phyloP scores from a whole-genome alignment of 1,140 invertebrate genomes.

The Sweltsa coloradensis region DNA sequence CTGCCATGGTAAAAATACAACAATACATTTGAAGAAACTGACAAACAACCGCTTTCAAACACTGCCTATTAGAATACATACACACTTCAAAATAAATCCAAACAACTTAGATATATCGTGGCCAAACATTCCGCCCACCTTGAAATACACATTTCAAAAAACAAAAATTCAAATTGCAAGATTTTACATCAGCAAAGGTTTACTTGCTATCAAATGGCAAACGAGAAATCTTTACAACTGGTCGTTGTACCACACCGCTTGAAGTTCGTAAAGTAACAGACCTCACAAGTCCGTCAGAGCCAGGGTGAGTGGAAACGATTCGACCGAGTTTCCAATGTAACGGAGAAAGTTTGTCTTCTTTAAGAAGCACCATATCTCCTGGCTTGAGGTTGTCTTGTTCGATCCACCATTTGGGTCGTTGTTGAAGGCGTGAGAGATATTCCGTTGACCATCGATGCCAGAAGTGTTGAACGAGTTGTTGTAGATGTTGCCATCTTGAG shows the following conservation, averaged over 20 bases:
- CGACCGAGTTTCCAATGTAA: constrained; percentile 23
- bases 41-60: too few relatives aligned
- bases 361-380: constrained; percentile 14
- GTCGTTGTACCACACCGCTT: constrained; percentile 19
- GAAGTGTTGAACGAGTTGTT: constrained; percentile 18
- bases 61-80: too few relatives aligned
- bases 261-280: constrained; percentile 21
- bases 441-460: constrained; percentile 21
- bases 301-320: constrained; percentile 22
- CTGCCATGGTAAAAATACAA: too few relatives aligned
- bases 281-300: constrained; percentile 22
- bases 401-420: constrained; percentile 16
- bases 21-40: too few relatives aligned
- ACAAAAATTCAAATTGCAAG: too few relatives aligned
- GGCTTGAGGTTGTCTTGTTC: constrained; percentile 13
- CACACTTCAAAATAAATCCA: too few relatives aligned
- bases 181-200: too few relatives aligned
- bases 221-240: too few relatives aligned
- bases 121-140: too few relatives aligned
- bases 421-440: constrained; percentile 19
- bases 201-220: too few relatives aligned
- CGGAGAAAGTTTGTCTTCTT: constrained; percentile 21
- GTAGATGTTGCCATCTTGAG: constrained; percentile 16
- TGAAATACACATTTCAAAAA: too few relatives aligned
- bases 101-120: too few relatives aligned